Percentiles rank a stretch among this genome's conserved stretches.
phyloP scores from a whole-genome alignment of 2,797 vertebrate genomes.

The Diglossa cyanea region DNA sequence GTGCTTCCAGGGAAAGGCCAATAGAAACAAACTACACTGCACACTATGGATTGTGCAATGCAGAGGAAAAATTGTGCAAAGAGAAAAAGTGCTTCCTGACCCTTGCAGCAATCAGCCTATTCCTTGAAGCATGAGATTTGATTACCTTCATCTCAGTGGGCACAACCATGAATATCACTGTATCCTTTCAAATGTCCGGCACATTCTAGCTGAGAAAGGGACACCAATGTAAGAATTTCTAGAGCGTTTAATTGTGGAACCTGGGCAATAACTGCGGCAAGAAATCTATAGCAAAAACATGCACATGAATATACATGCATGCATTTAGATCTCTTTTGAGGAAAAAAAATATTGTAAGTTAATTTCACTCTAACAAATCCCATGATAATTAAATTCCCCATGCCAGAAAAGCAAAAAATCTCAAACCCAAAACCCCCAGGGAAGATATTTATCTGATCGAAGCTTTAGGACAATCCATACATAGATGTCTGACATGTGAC shows the following conservation, averaged over 20 bases:
- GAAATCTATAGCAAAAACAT: neutral
- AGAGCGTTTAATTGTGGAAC: neutral
- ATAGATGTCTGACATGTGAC: neutral
- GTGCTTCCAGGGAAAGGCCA: neutral
- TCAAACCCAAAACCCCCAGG: neutral
- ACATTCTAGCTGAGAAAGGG: neutral
- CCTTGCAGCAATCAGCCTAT: conserved; percentile 1
- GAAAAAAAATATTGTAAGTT: neutral
- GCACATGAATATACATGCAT: neutral
- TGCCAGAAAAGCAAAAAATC: neutral
- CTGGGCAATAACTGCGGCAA: neutral
- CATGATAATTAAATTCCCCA: neutral
- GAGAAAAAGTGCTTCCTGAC: neutral
- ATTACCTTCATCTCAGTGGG: neutral
- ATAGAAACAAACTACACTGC: neutral
- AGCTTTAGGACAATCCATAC: neutral
- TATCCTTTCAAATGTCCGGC: neutral
- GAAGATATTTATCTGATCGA: neutral
- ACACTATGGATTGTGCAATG: neutral
- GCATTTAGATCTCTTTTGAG: neutral
- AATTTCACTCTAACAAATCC: neutral
- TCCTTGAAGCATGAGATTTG: conserved; percentile 29
- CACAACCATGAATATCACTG: neutral
- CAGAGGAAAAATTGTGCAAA: conserved; percentile 23
- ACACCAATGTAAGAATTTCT: neutral